Evolutionary conservation across 2,888 invertebrate genomes (phyloP), one percentile per base, ranked within the genome.

Genomic region (Drosophila peninsularis): DNA sequence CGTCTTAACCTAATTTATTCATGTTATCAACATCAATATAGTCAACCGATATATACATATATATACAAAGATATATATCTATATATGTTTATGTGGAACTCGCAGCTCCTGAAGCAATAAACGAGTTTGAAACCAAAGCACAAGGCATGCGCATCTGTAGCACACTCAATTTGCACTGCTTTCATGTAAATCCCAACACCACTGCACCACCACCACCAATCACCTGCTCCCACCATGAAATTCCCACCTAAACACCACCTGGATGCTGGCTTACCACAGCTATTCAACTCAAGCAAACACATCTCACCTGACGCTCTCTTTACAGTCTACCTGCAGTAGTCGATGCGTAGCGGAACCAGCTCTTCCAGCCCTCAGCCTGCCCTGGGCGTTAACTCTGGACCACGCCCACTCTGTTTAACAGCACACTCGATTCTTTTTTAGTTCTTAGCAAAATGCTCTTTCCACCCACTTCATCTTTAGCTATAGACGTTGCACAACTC

Each of bases 301-400:
- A 72, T 71, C 78, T 83, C 73, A 83, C 78, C 82, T 89, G 82
- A 71, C 85, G 75, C 79, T 83, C 88, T 83, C 89, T 83, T 83
- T 83, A 78, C 83, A 83, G 83, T 89, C 88, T 83, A 83, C 57
- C 85, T 63, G 56, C 89, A 84, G 82, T 89, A 83, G 88, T 80
- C 73, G 80, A 21, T 37, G 36, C 77, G 62, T 37, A 53, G 73
- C 47, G 67, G 69, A 84, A 50, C 68, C 71, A 69, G 66, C 76
- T 72, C 62, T 79, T 76, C 62, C 76, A 79, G 76, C 80, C 80
- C 70, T 62, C 60, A 65, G 39, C 65, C 80, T 76, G 76, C 76
- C 80, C 45, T 19, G 80, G 76, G 76, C 65, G 65, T 41, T 75
- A 64, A 69, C 62, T 61, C 44, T 80, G 76, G 76, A 77, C 62